Evolutionary conservation across 2,113 vertebrate genomes (phyloP), one percentile per base, ranked within the genome.

Genomic region (Heterocephalus glaber): DNA sequence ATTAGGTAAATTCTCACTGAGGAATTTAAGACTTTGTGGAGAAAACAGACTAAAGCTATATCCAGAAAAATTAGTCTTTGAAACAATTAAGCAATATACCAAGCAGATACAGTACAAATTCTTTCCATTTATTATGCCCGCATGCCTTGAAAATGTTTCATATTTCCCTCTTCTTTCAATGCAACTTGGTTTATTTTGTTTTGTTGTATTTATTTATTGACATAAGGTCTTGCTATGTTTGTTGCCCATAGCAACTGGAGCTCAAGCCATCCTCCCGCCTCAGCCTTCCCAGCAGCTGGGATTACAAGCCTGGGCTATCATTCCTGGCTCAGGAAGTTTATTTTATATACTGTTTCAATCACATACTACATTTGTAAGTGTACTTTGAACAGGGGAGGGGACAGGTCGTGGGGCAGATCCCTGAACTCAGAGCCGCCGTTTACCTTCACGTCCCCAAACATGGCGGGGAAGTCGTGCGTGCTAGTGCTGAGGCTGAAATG

Each of bases 381-480:
- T n/a, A n/a, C n/a, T n/a, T n/a, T n/a, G n/a, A n/a, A 17, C 22
- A 17, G 1, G 8, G 0, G 28, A 49, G 17, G 20, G 44, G 14
- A 44, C 0, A 17, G 35, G 28, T 10, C 2, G 11, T 47, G n/a
- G 30, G 52, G 22, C 68, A 61, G n/a, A 47, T 33, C 12, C 56
- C 13, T 35, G 56, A 61, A 26, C 4, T 17, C 0, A 0, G 95
- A 84, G 2, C 3, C 84, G 30, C 28, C 52, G 11, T 11, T 58
- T 58, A 86, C 83, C 83, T 93, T 93, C 83, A 86, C 83, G 12
- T 93, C 92, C 65, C 92, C 92, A 44, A 86, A 93, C 92, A 93
- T 79, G 35, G 92, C 92, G 2, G 74, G 92, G 61, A 93, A 66
- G 44, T 93, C 83, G 1, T 93, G 92, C 3, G 84, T 68, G 61